phyloP scores from a whole-genome alignment of 2,888 invertebrate genomes.

The Lithophane socia region DNA sequence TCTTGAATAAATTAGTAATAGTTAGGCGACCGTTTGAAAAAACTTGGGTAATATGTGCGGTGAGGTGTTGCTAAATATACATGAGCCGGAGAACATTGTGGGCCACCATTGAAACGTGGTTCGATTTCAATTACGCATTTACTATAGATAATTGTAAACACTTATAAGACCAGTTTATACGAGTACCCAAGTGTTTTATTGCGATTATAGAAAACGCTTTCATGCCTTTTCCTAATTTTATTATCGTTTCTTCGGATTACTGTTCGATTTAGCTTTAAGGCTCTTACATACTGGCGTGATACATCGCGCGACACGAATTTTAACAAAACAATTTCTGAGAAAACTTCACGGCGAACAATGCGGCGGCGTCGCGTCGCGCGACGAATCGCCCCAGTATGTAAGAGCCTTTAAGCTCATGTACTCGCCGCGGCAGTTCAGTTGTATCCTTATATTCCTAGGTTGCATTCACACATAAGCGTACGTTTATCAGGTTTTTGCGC shows the following conservation, averaged over 20 bases:
- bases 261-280: background rate
- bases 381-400: too few species aligned
- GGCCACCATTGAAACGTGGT: conserved; percentile 53
- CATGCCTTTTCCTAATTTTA: conserved; percentile 9
- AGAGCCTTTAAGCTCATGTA: conserved; percentile 2
- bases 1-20: conserved; percentile 70
- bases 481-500: background rate
- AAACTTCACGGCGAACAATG: too few species aligned
- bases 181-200: conserved; percentile 18
- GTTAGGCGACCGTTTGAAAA: conserved; percentile 67
- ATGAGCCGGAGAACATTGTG: conserved; percentile 52
- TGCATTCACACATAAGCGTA: background rate
- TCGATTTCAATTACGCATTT: conserved; percentile 55
- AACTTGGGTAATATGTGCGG: conserved; percentile 63
- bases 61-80: conserved; percentile 65
- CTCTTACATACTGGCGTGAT: too few species aligned
- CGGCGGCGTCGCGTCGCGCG: too few species aligned
- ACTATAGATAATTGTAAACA: conserved; percentile 25
- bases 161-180: conserved; percentile 20
- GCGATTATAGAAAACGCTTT: background rate
- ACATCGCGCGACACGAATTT: too few species aligned
- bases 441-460: background rate
- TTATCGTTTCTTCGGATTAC: background rate
- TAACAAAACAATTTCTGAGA: too few species aligned
- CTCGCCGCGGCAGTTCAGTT: background rate